Evolutionary conservation across 30 jellyfish, hydroid and myxozoan genomes (phyloP), one percentile per base, ranked within the genome.

Genomic region (Aurelia aurita): DNA sequence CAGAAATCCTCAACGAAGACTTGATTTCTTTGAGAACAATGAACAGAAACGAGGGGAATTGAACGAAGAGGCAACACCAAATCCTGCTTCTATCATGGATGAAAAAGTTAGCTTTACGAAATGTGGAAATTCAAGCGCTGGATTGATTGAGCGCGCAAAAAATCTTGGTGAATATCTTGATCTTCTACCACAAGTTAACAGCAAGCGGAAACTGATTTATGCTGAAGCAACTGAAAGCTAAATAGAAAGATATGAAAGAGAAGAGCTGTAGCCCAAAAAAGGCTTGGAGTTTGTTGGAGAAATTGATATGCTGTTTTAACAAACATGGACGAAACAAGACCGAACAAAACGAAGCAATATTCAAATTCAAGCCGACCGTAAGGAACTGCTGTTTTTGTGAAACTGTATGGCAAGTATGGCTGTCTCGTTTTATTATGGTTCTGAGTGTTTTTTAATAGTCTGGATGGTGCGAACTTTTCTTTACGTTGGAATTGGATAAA

Each of bases 1-100:
- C 55, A 82, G 79, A 72, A 68, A 82, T 54, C 51, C 91, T 0
- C 81, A 69, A 19, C 39, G 91, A 68, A 53, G 73, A 13, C 72
- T 82, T 0, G 44, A 68, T 63, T 82, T 82, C 67, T 19, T 57
- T 26, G 85, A 73, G 9, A 57, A 65, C 15, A 84, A 54, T 2
- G 65, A 69, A 16, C 34, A 43, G 43, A 19, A 26, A 9, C 70
- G 25, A 43, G 44, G 49, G 7, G 55, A 57, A 64, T 23, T 55
- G 68, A 16, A 27, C 9, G 85, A 46, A n/a, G 91, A 82, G 66
- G 47, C 74, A 25, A 82, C 91, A 25, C 91, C 91, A 7, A 63
- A 16, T 27, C 85, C 85, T 7, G 67, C 21, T 27, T 82, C 91
- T 21, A 34, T 46, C 53, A 57, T 59, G 22, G 44, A 28, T 6